Conservation (phyloP, 1,140 invertebrate species). For the Linepithema humile region DNA sequence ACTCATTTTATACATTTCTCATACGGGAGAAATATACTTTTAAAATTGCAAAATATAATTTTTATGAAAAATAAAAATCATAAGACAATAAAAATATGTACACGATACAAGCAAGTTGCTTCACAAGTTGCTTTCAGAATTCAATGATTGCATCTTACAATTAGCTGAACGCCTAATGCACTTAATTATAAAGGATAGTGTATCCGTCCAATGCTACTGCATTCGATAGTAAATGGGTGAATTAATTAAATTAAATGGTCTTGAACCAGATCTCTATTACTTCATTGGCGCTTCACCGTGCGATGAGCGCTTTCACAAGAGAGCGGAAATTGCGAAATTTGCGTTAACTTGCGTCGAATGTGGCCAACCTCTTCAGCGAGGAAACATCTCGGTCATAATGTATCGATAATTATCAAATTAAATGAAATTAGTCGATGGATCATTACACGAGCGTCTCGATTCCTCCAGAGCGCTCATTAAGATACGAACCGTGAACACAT, state of each 20-base stretch:
- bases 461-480: slow-evolving; percentile 21
- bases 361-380: not conserved
- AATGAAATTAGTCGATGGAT: slow-evolving; percentile 27
- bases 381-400: slow-evolving; percentile 26
- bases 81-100: no score
- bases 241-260: slow-evolving; percentile 42
- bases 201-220: not conserved
- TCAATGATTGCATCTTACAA: not conserved
- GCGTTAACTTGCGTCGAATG: slow-evolving; percentile 26
- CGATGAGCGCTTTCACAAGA: slow-evolving; percentile 52
- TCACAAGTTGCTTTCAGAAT: not conserved
- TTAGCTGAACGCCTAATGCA: not conserved
- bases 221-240: not conserved
- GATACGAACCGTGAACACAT: slow-evolving; percentile 39
- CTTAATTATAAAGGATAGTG: slow-evolving; percentile 15
- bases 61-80: no score
- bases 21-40: no score
- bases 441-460: slow-evolving; percentile 33
- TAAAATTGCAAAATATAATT: not conserved
- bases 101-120: no score
- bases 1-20: not conserved
- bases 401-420: slow-evolving; percentile 39
- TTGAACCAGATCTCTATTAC: slow-evolving; percentile 33
- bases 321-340: slow-evolving; percentile 57
- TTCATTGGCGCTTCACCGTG: not conserved